A percentile compares a stretch with the other conserved stretches of the same genome.
These are phyloP conservation scores for Muntiacus reevesi DNA, from an alignment of 2,113 vertebrate genomes.

Conservation along the genomic window DNA sequence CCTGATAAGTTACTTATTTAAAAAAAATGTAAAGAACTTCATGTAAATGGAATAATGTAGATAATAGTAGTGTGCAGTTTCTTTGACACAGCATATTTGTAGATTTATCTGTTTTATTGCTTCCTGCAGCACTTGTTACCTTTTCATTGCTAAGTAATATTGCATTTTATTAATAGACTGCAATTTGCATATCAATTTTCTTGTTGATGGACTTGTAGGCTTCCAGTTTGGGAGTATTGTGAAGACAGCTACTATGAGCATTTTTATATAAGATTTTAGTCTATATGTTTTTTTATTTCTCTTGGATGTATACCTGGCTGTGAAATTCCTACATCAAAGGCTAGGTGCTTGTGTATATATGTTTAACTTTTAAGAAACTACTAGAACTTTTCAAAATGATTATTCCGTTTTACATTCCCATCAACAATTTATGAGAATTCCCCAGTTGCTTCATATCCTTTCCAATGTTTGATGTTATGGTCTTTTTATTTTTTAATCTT, in stretches of 20 bases:
- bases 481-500: not conserved
- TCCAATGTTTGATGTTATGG: not conserved
- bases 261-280: not conserved
- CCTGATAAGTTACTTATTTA: not conserved
- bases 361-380: constrained; percentile 8
- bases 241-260: not conserved
- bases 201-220: not conserved
- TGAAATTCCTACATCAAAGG: not conserved
- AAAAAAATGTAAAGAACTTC: not conserved
- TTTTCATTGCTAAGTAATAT: not conserved
- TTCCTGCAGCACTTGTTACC: not conserved
- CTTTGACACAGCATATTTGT: not conserved
- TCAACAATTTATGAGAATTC: not conserved
- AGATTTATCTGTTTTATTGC: not conserved
- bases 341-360: not conserved
- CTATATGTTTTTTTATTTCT: not conserved
- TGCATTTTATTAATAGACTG: not conserved
- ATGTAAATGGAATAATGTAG: not conserved
- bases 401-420: not conserved
- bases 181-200: not conserved
- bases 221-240: not conserved
- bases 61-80: not conserved
- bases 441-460: not conserved
- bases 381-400: not conserved
- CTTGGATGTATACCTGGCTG: not conserved